These are phyloP conservation scores for Limnephilus rhombicus DNA, from an alignment of 2,888 invertebrate species.

Conservation along the genomic window DNA sequence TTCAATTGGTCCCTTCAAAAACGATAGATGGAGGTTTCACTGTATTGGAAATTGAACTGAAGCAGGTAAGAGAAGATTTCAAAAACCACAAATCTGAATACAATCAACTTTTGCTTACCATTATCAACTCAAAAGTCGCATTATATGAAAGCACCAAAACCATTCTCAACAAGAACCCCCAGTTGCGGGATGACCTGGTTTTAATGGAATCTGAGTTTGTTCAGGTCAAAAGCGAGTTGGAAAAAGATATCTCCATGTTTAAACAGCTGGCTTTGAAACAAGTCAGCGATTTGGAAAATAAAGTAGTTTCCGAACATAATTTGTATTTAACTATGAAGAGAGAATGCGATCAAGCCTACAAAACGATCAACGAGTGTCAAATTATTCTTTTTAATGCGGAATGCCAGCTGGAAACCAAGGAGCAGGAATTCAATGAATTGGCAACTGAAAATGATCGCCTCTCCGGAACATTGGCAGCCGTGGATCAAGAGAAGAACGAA, in stretches of 20 bases:
- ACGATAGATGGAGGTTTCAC: too few relatives aligned
- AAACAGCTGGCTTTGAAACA: slow-evolving; percentile 48
- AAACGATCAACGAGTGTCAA: slow-evolving; percentile 57
- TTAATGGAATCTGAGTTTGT: slow-evolving; percentile 58
- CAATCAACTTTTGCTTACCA: slow-evolving; percentile 53
- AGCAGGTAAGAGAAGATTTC: slow-evolving; percentile 45
- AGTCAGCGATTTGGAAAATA: slow-evolving; percentile 51
- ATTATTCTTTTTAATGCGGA: slow-evolving; percentile 54
- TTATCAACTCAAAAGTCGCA: slow-evolving; percentile 58
- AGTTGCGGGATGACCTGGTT: slow-evolving; percentile 58
- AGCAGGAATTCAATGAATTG: slow-evolving; percentile 62
- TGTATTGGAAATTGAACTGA: slow-evolving; percentile 46
- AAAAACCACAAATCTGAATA: slow-evolving; percentile 57
- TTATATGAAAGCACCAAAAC: slow-evolving; percentile 57
- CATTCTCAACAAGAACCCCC: slow-evolving; percentile 55
- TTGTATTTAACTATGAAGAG: slow-evolving; percentile 54
- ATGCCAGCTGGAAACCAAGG: slow-evolving; percentile 62
- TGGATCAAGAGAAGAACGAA: slow-evolving; percentile 67
- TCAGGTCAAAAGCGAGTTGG: slow-evolving; percentile 59
- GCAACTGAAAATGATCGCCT: slow-evolving; percentile 61
- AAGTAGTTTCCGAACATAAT: slow-evolving; percentile 52
- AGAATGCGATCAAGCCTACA: slow-evolving; percentile 57
- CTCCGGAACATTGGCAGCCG: slow-evolving; percentile 67
- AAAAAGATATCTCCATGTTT: slow-evolving; percentile 56
- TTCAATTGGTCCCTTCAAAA: too few relatives aligned